Conservation (phyloP, 2,797 vertebrate genomes). For the Pangasius mekongensis region DNA sequence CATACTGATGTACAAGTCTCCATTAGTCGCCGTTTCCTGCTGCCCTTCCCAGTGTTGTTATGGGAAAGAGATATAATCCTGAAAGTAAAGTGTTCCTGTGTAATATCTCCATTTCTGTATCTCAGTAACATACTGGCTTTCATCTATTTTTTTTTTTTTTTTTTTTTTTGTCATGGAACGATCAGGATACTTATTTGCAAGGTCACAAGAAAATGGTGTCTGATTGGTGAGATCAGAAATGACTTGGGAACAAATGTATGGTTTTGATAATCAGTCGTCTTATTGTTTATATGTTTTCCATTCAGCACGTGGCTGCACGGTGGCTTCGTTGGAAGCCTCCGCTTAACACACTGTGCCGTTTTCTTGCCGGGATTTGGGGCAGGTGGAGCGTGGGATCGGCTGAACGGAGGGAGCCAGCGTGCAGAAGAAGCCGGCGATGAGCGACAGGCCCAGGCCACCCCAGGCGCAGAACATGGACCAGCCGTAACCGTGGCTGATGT, state of each 20-base stretch:
- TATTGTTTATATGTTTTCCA: constrained; percentile 40
- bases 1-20: constrained; percentile 28
- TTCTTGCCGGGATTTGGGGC: constrained; percentile 95
- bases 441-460: constrained; percentile 96
- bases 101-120: constrained; percentile 38
- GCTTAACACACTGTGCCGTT: constrained; percentile 97
- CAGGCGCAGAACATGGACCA: constrained; percentile 99
- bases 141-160: constrained; percentile 55
- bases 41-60: constrained; percentile 3
- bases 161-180: constrained; percentile 61
- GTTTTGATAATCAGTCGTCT: constrained; percentile 39
- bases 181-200: constrained; percentile 69
- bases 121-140: constrained; percentile 54
- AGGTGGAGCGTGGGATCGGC: constrained; percentile 94
- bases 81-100: constrained; percentile 8
- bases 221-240: constrained; percentile 40
- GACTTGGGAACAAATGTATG: constrained; percentile 48
- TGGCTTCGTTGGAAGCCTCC: constrained; percentile 1
- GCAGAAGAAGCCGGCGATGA: constrained; percentile 99
- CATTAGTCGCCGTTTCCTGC: constrained; percentile 16
- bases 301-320: constrained; percentile 22
- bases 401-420: constrained; percentile 97
- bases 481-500: constrained; percentile 98
- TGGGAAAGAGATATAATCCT: constrained; percentile 29
- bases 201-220: constrained; percentile 59